phyloP scores from a whole-genome alignment of 2,888 invertebrate species.

The Folsomia candida region DNA sequence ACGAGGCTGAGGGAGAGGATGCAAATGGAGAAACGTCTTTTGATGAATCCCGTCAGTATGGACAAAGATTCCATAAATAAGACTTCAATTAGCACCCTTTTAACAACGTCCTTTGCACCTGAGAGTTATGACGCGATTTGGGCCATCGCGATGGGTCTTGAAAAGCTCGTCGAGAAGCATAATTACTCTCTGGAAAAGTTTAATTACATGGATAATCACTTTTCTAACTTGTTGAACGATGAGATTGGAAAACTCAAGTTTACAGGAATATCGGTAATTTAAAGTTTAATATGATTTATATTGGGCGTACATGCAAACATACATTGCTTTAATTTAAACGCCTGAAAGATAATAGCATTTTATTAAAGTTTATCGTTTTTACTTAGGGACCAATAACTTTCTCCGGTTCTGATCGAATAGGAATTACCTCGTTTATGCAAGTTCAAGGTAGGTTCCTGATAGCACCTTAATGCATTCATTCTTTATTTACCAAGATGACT shows the following conservation, averaged over 20 bases:
- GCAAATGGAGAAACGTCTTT: neutral
- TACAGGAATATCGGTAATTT: slow-evolving; percentile 76
- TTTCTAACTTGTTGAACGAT: slow-evolving; percentile 69
- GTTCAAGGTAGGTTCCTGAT: slow-evolving; percentile 67
- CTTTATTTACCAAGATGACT: too few species aligned
- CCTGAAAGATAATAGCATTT: slow-evolving; percentile 23
- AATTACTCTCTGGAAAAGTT: slow-evolving; percentile 63
- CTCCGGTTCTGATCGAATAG: slow-evolving; percentile 81
- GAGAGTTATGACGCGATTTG: slow-evolving; percentile 83
- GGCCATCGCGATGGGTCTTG: slow-evolving; percentile 77
- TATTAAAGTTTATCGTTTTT: slow-evolving; percentile 53
- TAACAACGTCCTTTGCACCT: slow-evolving; percentile 13
- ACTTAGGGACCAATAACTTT: slow-evolving; percentile 85
- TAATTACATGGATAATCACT: slow-evolving; percentile 69
- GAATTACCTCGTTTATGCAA: slow-evolving; percentile 82
- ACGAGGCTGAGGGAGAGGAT: slow-evolving; percentile 21
- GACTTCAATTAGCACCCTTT: neutral
- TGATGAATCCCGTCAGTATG: neutral
- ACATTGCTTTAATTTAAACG: neutral
- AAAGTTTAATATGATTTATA: slow-evolving; percentile 45
- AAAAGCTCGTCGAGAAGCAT: slow-evolving; percentile 57
- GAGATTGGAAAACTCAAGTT: slow-evolving; percentile 73
- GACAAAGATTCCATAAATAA: neutral
- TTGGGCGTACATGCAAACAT: neutral
- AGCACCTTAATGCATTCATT: too few species aligned